These are phyloP conservation scores for Lutjanus erythropterus DNA, from an alignment of 2,113 vertebrate genomes.

Conservation along the genomic window DNA sequence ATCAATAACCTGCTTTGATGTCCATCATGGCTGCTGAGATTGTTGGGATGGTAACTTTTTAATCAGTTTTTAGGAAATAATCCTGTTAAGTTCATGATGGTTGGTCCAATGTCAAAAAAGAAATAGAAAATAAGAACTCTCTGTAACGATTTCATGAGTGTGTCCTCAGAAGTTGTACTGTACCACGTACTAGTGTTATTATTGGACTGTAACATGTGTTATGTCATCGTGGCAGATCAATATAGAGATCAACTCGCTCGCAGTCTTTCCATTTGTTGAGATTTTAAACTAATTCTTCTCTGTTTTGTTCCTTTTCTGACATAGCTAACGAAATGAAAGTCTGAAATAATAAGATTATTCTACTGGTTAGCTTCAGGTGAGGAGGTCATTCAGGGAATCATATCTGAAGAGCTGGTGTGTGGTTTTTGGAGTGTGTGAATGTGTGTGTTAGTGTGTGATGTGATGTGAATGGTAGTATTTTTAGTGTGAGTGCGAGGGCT, in stretches of 20 bases:
- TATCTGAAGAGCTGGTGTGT: neutral
- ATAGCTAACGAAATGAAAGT: neutral
- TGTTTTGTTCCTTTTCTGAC: slow-evolving; percentile 1
- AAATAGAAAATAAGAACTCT: neutral
- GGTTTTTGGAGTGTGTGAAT: neutral
- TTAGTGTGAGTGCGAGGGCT: slow-evolving; percentile 26
- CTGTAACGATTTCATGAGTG: neutral
- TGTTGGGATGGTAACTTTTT: too few species aligned
- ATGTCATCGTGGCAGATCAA: slow-evolving; percentile 2
- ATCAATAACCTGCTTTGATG: too few species aligned
- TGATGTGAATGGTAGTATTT: slow-evolving; percentile 39
- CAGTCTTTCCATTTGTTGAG: neutral
- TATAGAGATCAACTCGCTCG: neutral
- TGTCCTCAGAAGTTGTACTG: neutral
- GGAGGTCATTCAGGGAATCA: neutral
- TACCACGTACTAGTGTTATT: neutral
- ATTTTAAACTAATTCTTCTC: neutral
- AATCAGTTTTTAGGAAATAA: too few species aligned
- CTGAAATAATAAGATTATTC: slow-evolving; percentile 16
- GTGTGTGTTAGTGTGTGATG: slow-evolving; percentile 4
- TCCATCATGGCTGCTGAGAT: too few species aligned
- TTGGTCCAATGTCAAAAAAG: neutral
- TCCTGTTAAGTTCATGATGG: too few species aligned
- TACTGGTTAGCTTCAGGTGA: neutral
- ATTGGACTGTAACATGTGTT: neutral